Evolutionary conservation across 2,113 vertebrate genomes (phyloP), one percentile per base, ranked within the genome.

Genomic region (Azemiops feae): DNA sequence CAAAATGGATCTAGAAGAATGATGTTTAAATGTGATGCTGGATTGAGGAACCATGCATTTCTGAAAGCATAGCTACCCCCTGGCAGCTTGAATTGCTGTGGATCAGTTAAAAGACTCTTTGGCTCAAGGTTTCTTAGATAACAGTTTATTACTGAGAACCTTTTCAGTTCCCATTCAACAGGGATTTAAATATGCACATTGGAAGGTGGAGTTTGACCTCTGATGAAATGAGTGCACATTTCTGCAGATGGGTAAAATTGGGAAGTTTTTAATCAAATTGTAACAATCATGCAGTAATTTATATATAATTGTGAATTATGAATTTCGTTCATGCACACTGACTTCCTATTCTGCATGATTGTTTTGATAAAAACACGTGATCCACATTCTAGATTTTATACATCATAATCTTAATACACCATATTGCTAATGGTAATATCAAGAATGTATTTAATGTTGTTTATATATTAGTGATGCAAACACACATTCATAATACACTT

Each of bases 261-360:
- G 94, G 88, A 60, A 58, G 95, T 92, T 91, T 93, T 90, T 94
- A 57, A 6, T 90, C 81, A 87, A 94, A 93, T 95, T 91, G 92
- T 95, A 96, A 94, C 92, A 96, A 93, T 93, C 96, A 97, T 96
- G 94, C 94, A 96, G 92, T 91, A 93, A 95, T 88, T 94, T 91
- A 94, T 57, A 85, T 91, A 95, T 34, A 91, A 6, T 4, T 93
- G 95, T 96, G 94, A 96, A 47, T 93, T 88, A 95, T 96, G 94
- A 47, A 95, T 45, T 45, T 91, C 34, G 60, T 89, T 89, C 96
- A 97, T 97, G 95, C 96, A 97, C 50, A 2, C 81, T 0, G 93
- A 30, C 0, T 91, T 0, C 22, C 92, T 94, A 89, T 91, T 96
- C 89, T 92, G 25, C 91, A 92, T 30, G 53, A 96, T 95, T 85